These are phyloP conservation scores for Sialis fuliginosa DNA, from an alignment of 2,888 invertebrate genomes.

Conservation along the genomic window DNA sequence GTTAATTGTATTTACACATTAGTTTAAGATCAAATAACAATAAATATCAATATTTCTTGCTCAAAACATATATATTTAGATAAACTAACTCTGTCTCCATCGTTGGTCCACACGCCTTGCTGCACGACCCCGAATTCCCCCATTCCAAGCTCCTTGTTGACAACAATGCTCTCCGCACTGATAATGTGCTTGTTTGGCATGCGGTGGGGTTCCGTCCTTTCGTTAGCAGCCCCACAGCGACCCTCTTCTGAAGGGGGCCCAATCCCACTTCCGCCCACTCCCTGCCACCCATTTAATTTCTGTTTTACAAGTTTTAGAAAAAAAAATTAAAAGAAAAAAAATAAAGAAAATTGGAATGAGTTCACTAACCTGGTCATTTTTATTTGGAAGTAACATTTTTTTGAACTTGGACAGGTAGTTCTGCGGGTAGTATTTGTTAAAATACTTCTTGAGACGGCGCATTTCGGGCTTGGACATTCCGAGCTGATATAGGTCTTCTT, in stretches of 20 bases:
- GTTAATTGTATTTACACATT: conserved; percentile 16
- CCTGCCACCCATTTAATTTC: background rate
- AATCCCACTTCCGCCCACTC: background rate
- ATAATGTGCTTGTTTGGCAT: conserved; percentile 76
- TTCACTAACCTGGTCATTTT: conserved; percentile 24
- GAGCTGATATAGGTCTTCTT: conserved; percentile 77
- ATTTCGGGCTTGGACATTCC: conserved; percentile 93
- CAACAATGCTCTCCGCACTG: conserved; percentile 68
- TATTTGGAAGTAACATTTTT: conserved; percentile 52
- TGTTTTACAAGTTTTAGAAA: conserved; percentile 37
- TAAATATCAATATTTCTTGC: no score
- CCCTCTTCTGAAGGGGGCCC: conserved; percentile 87
- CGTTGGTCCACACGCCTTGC: conserved; percentile 93
- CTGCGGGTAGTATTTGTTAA: conserved; percentile 84
- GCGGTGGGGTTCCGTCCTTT: conserved; percentile 26
- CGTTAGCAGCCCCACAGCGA: conserved; percentile 50
- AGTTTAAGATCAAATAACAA: no score
- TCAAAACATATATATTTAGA: background rate
- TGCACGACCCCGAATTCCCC: conserved; percentile 98
- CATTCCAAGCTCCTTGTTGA: conserved; percentile 86
- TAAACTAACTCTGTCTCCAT: conserved; percentile 62
- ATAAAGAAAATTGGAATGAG: no score
- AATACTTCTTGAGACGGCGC: conserved; percentile 81
- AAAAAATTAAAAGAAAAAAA: background rate
- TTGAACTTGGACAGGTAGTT: conserved; percentile 85